A percentile compares a stretch with the other conserved stretches of the same genome.
Conservation (phyloP, 2,113 vertebrate species). For the Eublepharis macularius region DNA sequence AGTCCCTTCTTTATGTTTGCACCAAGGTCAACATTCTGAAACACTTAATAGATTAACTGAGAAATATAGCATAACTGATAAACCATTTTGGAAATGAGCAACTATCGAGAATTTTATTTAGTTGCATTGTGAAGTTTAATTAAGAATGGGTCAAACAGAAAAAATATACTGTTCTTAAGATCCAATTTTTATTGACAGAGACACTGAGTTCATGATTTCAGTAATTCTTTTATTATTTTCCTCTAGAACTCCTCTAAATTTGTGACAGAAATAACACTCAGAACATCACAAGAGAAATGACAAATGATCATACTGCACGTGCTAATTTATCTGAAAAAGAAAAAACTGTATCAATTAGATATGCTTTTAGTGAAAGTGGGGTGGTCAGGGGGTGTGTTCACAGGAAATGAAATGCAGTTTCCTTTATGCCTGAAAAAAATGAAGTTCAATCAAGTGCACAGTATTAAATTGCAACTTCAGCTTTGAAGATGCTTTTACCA, state of each 20-base stretch:
- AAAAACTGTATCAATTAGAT: background rate
- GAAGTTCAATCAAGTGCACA: constrained; percentile 56
- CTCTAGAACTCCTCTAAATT: constrained; percentile 15
- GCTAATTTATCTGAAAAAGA: constrained; percentile 38
- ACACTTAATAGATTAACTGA: background rate
- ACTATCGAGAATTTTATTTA: background rate
- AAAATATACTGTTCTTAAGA: constrained; percentile 21
- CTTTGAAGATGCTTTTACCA: constrained; percentile 53
- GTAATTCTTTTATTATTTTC: constrained; percentile 28
- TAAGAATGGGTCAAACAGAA: constrained; percentile 16
- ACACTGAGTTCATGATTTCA: background rate
- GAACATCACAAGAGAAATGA: constrained; percentile 33
- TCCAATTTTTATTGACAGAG: background rate
- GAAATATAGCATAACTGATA: background rate
- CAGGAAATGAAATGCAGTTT: constrained; percentile 9
- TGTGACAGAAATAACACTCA: constrained; percentile 29
- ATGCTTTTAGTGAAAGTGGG: constrained; percentile 45
- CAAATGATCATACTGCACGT: constrained; percentile 14
- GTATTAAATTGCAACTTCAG: constrained; percentile 58
- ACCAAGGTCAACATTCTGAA: too few relatives aligned
- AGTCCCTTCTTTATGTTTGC: too few relatives aligned
- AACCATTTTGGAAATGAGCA: background rate
- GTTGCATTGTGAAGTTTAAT: constrained; percentile 8
- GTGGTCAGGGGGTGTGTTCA: constrained; percentile 47
- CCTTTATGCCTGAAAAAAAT: constrained; percentile 49